Percentiles rank a stretch among this genome's conserved stretches.
Conservation (phyloP, 2,888 invertebrate species). For the Pachliopta kotzebuea region DNA sequence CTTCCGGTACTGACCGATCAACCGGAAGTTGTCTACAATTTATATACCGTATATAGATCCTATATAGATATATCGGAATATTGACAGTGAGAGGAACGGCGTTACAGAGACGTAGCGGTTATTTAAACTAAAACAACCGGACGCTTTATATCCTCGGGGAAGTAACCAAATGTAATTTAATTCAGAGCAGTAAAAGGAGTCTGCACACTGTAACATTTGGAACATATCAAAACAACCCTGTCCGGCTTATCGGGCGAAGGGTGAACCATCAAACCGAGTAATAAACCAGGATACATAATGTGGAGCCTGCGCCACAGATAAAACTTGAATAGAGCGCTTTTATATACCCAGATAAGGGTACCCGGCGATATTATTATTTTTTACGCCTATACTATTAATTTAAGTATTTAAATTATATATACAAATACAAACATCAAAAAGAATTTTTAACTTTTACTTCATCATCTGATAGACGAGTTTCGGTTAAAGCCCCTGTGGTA, state of each 20-base stretch:
- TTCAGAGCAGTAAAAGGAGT: slow-evolving; percentile 35
- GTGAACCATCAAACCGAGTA: slow-evolving; percentile 13
- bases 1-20: too few species aligned
- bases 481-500: too few species aligned
- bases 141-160: slow-evolving; percentile 50
- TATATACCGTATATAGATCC: too few species aligned
- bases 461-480: too few species aligned
- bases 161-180: slow-evolving; percentile 54
- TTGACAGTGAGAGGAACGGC: too few species aligned
- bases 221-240: not conserved
- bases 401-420: not conserved
- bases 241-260: slow-evolving; percentile 21
- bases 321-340: slow-evolving; percentile 13
- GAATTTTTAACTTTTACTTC: too few species aligned
- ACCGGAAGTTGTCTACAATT: too few species aligned
- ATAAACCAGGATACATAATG: slow-evolving; percentile 15
- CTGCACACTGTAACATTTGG: too few species aligned
- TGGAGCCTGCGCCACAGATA: slow-evolving; percentile 13
- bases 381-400: slow-evolving; percentile 5
- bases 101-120: too few species aligned
- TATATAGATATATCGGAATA: too few species aligned
- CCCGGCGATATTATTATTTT: slow-evolving; percentile 11
- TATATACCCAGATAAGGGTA: slow-evolving; percentile 17
- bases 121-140: slow-evolving; percentile 46
- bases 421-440: not conserved